These are phyloP conservation scores for Enteromius trimaculatus DNA, from an alignment of 2,797 vertebrate species.

Conservation along the genomic window DNA sequence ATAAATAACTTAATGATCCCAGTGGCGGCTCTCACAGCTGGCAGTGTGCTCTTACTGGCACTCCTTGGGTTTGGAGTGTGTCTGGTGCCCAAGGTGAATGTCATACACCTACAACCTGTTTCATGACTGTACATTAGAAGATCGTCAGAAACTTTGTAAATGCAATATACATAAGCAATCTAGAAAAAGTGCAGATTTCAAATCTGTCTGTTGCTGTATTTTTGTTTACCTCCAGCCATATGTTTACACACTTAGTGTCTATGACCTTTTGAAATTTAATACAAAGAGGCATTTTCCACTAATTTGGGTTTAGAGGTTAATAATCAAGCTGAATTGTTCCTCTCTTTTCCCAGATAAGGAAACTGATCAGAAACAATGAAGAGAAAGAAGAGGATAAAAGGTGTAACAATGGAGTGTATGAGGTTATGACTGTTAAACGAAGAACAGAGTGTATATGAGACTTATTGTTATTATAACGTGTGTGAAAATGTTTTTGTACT, in stretches of 20 bases:
- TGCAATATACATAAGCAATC: not conserved
- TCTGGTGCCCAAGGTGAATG: constrained; percentile 37
- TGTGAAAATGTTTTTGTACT: not conserved
- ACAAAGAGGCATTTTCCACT: not conserved
- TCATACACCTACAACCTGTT: not conserved
- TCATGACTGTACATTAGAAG: not conserved
- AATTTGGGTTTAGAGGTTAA: not conserved
- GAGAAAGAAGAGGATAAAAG: not conserved
- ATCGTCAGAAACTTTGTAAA: not conserved
- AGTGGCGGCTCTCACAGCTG: not conserved
- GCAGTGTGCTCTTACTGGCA: constrained; percentile 34
- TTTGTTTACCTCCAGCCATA: not conserved
- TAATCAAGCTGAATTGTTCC: not conserved
- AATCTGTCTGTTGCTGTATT: not conserved
- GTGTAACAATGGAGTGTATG: constrained; percentile 15
- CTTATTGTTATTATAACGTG: too few relatives aligned
- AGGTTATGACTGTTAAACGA: constrained; percentile 8
- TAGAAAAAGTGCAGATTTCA: not conserved
- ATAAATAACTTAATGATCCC: constrained; percentile 4
- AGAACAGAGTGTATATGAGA: not conserved
- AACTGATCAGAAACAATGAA: not conserved
- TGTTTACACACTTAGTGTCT: not conserved
- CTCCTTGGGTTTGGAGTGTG: constrained; percentile 16
- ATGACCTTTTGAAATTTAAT: not conserved
- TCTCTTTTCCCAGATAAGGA: constrained; percentile 7